Evolutionary conservation across 2,113 vertebrate genomes (phyloP).

Genomic region (Podilymbus podiceps): DNA sequence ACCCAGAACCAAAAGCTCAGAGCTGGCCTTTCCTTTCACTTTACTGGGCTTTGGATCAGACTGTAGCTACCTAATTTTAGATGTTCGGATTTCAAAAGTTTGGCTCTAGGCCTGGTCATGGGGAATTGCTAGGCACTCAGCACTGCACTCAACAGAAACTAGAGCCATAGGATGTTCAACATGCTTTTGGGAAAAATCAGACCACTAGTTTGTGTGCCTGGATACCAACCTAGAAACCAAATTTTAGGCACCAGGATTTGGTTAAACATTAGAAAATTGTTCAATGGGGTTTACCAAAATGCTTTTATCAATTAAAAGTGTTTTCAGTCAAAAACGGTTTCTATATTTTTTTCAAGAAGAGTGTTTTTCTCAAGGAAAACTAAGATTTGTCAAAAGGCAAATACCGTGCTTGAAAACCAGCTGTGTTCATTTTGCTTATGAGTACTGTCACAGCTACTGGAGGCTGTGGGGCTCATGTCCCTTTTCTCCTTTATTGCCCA

Average conservation of each 20-base stretch:
- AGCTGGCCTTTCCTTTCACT: background rate
- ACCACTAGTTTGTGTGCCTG: background rate
- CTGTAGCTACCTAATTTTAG: background rate
- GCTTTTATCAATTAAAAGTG: background rate
- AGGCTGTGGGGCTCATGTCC: background rate
- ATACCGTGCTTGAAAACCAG: background rate
- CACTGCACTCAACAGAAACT: background rate
- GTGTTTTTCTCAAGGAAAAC: background rate
- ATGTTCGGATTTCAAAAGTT: background rate
- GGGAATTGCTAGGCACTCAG: background rate
- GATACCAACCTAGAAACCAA: background rate
- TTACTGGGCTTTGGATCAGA: background rate
- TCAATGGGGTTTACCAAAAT: background rate
- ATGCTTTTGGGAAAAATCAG: background rate
- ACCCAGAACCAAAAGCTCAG: background rate
- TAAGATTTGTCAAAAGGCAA: background rate
- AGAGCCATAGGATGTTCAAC: background rate
- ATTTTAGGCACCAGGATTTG: background rate
- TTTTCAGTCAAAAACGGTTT: background rate
- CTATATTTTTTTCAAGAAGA: background rate
- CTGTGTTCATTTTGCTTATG: background rate
- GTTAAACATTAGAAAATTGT: background rate
- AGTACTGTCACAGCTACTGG: background rate
- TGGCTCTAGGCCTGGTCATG: background rate
- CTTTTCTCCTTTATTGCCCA: background rate